phyloP scores from a whole-genome alignment of 2,113 vertebrate genomes.

The Eudorcas thomsonii region DNA sequence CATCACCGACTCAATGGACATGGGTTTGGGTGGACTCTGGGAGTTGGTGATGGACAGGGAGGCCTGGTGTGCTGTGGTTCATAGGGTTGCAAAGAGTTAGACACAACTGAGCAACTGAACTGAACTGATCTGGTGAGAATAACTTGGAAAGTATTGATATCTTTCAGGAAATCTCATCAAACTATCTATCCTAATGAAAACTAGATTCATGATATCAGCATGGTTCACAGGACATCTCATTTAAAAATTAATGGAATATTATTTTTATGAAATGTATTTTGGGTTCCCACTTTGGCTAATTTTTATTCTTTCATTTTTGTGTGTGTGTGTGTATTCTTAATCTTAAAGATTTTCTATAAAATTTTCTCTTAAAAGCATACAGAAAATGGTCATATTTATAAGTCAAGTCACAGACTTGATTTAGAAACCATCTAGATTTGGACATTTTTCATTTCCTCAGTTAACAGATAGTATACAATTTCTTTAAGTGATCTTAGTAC shows the following conservation, averaged over 20 bases:
- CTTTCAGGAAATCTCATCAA: background rate
- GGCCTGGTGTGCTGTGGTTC: too few relatives aligned
- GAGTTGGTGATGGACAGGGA: too few relatives aligned
- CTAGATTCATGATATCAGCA: background rate
- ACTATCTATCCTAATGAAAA: background rate
- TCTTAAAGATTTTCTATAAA: slow-evolving; percentile 27
- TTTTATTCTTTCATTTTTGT: background rate
- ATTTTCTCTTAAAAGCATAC: background rate
- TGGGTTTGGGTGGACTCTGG: too few relatives aligned
- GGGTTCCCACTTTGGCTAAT: background rate
- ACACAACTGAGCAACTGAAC: too few relatives aligned
- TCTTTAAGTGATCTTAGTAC: background rate
- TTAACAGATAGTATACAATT: background rate
- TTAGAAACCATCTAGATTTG: background rate
- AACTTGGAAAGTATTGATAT: background rate
- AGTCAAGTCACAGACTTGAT: background rate
- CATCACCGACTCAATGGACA: too few relatives aligned
- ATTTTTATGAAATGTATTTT: slow-evolving; percentile 27
- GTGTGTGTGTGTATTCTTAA: background rate
- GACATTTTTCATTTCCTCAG: background rate
- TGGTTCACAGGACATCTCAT: background rate
- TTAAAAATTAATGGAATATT: background rate
- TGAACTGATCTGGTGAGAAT: background rate
- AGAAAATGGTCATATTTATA: background rate
- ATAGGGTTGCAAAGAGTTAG: too few relatives aligned